Evolutionary conservation across 2,797 vertebrate genomes (phyloP).

Genomic region (Octomys mimax): DNA sequence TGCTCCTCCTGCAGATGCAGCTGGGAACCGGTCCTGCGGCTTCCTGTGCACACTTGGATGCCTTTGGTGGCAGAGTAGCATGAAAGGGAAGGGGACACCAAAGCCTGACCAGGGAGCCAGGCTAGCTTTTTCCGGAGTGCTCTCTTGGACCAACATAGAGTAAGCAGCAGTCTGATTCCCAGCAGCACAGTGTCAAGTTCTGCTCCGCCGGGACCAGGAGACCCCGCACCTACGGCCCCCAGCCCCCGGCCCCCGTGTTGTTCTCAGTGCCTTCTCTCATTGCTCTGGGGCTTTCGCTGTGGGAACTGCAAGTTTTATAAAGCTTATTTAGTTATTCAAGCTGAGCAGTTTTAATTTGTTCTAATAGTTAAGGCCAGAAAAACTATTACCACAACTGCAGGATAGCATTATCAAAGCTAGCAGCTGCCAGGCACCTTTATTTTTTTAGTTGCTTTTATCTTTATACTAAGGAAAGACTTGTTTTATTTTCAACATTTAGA

Average conservation of each 20-base stretch:
- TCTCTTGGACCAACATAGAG: background rate
- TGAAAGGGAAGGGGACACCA: conserved; percentile 9
- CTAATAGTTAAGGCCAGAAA: conserved; percentile 74
- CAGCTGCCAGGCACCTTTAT: conserved; percentile 71
- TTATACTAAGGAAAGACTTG: conserved; percentile 36
- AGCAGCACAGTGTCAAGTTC: background rate
- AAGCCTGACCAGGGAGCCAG: background rate
- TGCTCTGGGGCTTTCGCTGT: conserved; percentile 30
- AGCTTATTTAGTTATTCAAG: conserved; percentile 78
- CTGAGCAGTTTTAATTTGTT: conserved; percentile 84
- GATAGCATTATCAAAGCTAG: conserved; percentile 69
- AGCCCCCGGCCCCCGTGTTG: background rate
- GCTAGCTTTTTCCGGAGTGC: background rate
- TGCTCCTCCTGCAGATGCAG: background rate
- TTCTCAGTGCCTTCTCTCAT: background rate
- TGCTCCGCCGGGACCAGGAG: background rate
- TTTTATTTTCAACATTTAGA: conserved; percentile 55
- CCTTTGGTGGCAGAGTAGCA: background rate
- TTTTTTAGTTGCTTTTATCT: conserved; percentile 70
- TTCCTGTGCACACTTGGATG: background rate
- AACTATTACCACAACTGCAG: conserved; percentile 76
- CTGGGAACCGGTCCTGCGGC: background rate
- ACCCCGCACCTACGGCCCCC: background rate
- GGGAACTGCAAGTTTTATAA: background rate
- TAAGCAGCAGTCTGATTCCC: background rate